Evolutionary conservation across 1,140 invertebrate species (phyloP), one percentile per base, ranked within the genome.

Genomic region (Nomia melanderi): DNA sequence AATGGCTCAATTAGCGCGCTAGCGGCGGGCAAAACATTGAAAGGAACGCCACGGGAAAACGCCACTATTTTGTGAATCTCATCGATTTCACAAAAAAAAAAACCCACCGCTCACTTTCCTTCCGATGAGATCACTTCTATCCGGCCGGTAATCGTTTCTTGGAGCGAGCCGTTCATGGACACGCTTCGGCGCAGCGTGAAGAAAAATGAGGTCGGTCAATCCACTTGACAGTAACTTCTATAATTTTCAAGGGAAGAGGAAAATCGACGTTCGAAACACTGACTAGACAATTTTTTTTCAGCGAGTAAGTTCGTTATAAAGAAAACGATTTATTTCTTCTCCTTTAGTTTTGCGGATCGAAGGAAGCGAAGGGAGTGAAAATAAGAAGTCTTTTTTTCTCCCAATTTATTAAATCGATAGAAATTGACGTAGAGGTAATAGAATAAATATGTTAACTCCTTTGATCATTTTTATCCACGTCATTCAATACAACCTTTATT

Each of bases 1-100:
- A 86, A 86, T 86, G 73, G 72, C 78, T 86, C 84, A 81, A 86
- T 86, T 86, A 86, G 78, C 75, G 67, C 73, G 29, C 29, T 56
- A 44, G 39, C 44, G 54, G 72, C 57, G 53, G 65, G 53, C 65
- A 63, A 82, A 85, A 76, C 67, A 69, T 47, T 29, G 41, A 78
- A 50, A 59, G 56, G 39, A 62, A 84, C 44, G 36, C 54, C 44
- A 2, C 29, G 20, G 69, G 78, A 77, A 83, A 84, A 73, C 82
- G 72, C 47, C 8, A 50, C 47, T 20, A 50, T 50, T 50, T 50
- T 17, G 63, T 53, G 83, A 41, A 78, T 72, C 66, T 67, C 41
- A 63, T 53, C 54, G 60, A 56, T 57, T 67, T 80, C 33, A 41
- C 73, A 47, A 53, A 57, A 69, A 75, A 47, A 29, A 36, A 78